phyloP scores from a whole-genome alignment of 2,797 vertebrate species.

The Urosaurus nigricauda region DNA sequence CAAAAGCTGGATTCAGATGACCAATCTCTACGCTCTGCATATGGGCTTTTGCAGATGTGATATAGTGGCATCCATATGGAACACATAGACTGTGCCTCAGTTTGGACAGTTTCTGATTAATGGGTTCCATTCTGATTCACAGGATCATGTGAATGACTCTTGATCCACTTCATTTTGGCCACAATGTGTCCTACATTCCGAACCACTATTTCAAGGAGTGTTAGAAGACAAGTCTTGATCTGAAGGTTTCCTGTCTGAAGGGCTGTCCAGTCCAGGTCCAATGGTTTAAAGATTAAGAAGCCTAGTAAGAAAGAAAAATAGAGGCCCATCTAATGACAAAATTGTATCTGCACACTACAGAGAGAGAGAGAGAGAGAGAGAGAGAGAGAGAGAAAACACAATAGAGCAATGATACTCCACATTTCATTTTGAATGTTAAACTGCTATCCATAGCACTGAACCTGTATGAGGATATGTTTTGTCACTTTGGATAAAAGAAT shows the following conservation, averaged over 20 bases:
- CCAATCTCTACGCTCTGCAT: too few relatives aligned
- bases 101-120: neutral
- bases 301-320: neutral
- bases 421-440: too few relatives aligned
- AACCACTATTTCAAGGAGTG: neutral
- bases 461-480: too few relatives aligned
- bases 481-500: too few relatives aligned
- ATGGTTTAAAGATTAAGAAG: neutral
- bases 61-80: too few relatives aligned
- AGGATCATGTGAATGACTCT: neutral
- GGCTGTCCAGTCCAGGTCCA: neutral
- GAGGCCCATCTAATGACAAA: too few relatives aligned
- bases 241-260: neutral
- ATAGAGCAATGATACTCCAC: too few relatives aligned
- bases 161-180: neutral
- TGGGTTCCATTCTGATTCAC: too few relatives aligned
- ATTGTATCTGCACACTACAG: too few relatives aligned
- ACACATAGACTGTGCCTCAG: neutral
- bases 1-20: slow-evolving; percentile 19
- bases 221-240: neutral
- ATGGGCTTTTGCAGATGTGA: neutral
- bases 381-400: too few relatives aligned
- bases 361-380: too few relatives aligned
- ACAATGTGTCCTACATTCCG: neutral
- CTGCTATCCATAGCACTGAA: too few relatives aligned